A percentile compares a stretch with the other conserved stretches of the same genome.
Conservation (phyloP, 2,888 invertebrate genomes). For the Leucoma salicis region DNA sequence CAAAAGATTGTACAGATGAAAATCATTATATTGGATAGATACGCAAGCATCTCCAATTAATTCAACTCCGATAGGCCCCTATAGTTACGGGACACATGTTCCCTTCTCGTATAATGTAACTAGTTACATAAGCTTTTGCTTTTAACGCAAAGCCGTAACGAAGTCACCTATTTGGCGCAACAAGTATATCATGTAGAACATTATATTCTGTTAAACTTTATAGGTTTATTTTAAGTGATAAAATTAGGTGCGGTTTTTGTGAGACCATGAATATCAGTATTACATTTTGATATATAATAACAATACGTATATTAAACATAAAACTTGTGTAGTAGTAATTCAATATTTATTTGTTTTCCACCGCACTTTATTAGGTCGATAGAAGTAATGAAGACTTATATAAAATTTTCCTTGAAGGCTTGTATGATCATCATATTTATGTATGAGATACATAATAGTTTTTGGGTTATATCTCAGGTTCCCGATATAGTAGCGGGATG, state of each 20-base stretch:
- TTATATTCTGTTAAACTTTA: slow-evolving; percentile 28
- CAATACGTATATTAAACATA: no score
- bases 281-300: no score
- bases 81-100: slow-evolving; percentile 46
- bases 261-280: background rate
- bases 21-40: slow-evolving; percentile 27
- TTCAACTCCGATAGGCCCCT: slow-evolving; percentile 31
- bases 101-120: slow-evolving; percentile 37
- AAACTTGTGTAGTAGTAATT: no score
- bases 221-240: slow-evolving; percentile 21
- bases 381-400: no score
- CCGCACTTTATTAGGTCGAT: no score
- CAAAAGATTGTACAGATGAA: slow-evolving; percentile 19
- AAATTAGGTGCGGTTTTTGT: slow-evolving; percentile 12
- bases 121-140: slow-evolving; percentile 42
- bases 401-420: no score
- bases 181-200: slow-evolving; percentile 36
- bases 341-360: no score
- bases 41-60: slow-evolving; percentile 33
- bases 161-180: slow-evolving; percentile 33
- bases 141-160: slow-evolving; percentile 43
- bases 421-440: no score
- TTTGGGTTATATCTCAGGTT: no score
- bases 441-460: no score
- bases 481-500: no score